These are phyloP conservation scores for Enteromius mattozi DNA, from an alignment of 2,797 vertebrate genomes.

Conservation along the genomic window DNA sequence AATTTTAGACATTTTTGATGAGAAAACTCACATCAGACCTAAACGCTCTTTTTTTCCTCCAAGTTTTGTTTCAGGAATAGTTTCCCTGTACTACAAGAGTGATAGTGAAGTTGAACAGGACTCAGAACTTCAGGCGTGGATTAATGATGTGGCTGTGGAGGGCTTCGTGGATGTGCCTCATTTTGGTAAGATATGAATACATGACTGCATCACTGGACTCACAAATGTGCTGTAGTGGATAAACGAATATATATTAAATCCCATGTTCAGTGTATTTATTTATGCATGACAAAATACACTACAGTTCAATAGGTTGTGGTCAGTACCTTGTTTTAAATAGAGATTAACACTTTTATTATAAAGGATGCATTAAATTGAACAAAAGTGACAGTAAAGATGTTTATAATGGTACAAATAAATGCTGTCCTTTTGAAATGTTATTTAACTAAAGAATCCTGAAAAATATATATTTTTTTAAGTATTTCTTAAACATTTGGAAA, in stretches of 20 bases:
- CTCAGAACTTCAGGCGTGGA: slow-evolving; percentile 77
- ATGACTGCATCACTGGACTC: not conserved
- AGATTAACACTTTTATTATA: not conserved
- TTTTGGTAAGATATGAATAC: slow-evolving; percentile 68
- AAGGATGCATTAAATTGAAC: not conserved
- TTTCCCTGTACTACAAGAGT: slow-evolving; percentile 71
- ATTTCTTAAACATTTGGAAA: not conserved
- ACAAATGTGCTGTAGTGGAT: not conserved
- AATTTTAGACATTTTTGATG: not conserved
- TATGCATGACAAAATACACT: not conserved
- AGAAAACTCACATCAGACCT: not conserved
- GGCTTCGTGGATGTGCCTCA: slow-evolving; percentile 72
- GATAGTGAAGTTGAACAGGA: slow-evolving; percentile 74
- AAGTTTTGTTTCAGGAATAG: slow-evolving; percentile 74
- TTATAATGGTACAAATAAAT: not conserved
- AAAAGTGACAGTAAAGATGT: not conserved
- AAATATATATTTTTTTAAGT: not conserved
- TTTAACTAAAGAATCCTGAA: not conserved
- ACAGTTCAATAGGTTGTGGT: not conserved
- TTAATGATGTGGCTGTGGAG: slow-evolving; percentile 71
- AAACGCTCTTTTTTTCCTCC: slow-evolving; percentile 7
- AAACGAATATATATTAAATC: not conserved
- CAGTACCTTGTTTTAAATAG: not conserved
- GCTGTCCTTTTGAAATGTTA: not conserved
- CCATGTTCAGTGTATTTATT: not conserved